Conservation (phyloP, 2,888 invertebrate species). For the Steinernema carpocapsae region DNA sequence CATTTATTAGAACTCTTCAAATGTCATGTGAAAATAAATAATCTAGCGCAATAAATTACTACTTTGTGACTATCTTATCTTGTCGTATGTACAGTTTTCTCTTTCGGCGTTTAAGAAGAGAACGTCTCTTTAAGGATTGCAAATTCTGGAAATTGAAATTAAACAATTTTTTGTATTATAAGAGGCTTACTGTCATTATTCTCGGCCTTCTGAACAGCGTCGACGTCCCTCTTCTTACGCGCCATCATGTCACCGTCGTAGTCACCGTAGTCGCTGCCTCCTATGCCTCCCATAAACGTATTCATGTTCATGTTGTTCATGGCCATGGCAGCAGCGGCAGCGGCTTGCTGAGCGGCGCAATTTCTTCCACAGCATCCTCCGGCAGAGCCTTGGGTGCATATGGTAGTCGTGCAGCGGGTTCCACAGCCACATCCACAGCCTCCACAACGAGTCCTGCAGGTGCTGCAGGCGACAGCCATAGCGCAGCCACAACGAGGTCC, state of each 20-base stretch:
- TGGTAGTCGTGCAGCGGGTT: not conserved
- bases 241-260: conserved; percentile 6
- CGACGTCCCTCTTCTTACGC: not conserved
- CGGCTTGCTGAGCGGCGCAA: conserved; percentile 8
- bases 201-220: not conserved
- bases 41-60: conserved; percentile 9
- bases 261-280: conserved; percentile 12
- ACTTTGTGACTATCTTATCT: not conserved
- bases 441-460: not conserved
- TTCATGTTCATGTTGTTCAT: not conserved
- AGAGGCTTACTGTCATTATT: not conserved
- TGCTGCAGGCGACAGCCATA: not conserved
- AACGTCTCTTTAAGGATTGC: not conserved
- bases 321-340: not conserved
- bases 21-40: not conserved
- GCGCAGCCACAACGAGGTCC: not conserved
- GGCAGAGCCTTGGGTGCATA: not conserved
- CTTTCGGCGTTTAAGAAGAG: not conserved
- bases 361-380: conserved; percentile 7
- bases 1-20: conserved; percentile 12
- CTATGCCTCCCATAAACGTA: no score
- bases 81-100: not conserved
- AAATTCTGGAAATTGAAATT: not conserved
- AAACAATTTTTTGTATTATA: not conserved
- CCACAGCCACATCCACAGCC: not conserved